phyloP scores from a whole-genome alignment of 2,113 vertebrate species.

The Thamnophis sirtalis region DNA sequence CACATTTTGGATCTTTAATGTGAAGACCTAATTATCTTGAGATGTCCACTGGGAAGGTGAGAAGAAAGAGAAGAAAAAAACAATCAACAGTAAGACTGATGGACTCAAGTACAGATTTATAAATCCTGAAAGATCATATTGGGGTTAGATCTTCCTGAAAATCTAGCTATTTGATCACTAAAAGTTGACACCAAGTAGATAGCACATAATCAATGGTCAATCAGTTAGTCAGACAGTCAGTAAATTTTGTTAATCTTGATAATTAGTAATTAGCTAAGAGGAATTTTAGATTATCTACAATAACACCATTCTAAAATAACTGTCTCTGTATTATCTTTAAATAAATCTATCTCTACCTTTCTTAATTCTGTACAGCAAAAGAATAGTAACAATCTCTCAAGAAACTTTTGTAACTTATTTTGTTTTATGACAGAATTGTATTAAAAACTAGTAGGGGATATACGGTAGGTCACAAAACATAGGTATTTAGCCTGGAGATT shows the following conservation, averaged over 20 bases:
- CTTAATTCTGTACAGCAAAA: not conserved
- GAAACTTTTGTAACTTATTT: not conserved
- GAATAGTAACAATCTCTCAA: not conserved
- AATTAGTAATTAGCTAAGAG: not conserved
- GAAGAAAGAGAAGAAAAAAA: not conserved
- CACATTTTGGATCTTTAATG: not conserved
- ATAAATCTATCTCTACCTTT: not conserved
- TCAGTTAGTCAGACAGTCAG: not conserved
- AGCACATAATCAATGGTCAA: not conserved
- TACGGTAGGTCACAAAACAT: not conserved
- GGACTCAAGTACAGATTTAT: not conserved
- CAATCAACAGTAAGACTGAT: not conserved
- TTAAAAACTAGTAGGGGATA: not conserved
- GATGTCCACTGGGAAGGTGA: not conserved
- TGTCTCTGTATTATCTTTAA: not conserved
- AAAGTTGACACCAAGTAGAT: not conserved
- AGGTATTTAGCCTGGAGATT: not conserved
- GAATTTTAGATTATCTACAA: not conserved
- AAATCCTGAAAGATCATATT: not conserved
- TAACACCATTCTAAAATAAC: not conserved
- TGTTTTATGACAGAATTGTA: not conserved
- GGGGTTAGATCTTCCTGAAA: not conserved
- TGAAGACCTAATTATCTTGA: not conserved
- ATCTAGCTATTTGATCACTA: not conserved
- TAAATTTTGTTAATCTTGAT: not conserved